Evolutionary conservation across 2,797 vertebrate genomes (phyloP).

Genomic region (Hemitrygon akajei): DNA sequence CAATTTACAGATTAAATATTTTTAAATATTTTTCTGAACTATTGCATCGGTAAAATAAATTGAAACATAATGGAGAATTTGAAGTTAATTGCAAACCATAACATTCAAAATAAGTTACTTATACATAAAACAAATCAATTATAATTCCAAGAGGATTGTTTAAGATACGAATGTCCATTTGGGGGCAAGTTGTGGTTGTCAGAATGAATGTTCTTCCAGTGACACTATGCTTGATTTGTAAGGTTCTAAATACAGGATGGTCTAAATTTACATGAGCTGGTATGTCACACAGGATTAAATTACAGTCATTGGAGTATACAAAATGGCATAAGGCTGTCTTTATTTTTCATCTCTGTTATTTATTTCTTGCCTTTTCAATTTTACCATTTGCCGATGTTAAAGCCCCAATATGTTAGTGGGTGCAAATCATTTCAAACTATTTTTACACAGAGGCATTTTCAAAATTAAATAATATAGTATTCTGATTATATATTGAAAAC

Average conservation of each 20-base stretch:
- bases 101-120: not conserved
- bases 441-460: not conserved
- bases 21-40: not conserved
- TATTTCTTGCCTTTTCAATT: conserved; percentile 12
- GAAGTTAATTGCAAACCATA: too few relatives aligned
- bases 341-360: not conserved
- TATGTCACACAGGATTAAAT: conserved; percentile 23
- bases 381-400: not conserved
- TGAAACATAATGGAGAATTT: not conserved
- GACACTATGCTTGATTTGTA: conserved; percentile 24
- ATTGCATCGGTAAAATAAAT: not conserved
- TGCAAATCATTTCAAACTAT: not conserved
- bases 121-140: not conserved
- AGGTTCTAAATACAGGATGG: conserved; percentile 20
- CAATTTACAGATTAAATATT: not conserved
- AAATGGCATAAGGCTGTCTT: conserved; percentile 24
- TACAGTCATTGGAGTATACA: conserved; percentile 11
- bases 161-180: conserved; percentile 27
- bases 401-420: not conserved
- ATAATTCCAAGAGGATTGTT: not conserved
- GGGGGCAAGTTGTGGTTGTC: conserved; percentile 21
- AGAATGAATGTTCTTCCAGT: conserved; percentile 33
- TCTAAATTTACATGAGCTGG: conserved; percentile 36
- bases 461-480: not conserved
- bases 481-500: not conserved